Evolutionary conservation across 2,797 vertebrate genomes (phyloP).

Genomic region (Malurus leucopterus): DNA sequence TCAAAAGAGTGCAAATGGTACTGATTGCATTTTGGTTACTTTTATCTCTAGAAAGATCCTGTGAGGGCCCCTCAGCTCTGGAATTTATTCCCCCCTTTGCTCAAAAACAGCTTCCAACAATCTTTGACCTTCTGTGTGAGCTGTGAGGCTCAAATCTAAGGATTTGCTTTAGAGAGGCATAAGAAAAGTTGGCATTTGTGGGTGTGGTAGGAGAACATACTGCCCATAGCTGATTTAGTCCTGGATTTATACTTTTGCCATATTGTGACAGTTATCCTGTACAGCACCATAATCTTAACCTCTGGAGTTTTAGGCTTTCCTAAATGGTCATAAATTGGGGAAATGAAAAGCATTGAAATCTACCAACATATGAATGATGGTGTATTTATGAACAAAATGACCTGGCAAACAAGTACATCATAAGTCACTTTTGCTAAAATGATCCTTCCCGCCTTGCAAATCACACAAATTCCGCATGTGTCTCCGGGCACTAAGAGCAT

Average conservation of each 20-base stretch:
- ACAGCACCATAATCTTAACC: not conserved
- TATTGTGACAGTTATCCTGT: not conserved
- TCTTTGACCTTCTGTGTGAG: conserved; percentile 25
- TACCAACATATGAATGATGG: not conserved
- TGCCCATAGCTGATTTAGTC: not conserved
- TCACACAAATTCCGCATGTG: not conserved
- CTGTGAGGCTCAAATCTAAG: conserved; percentile 9
- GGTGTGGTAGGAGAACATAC: not conserved
- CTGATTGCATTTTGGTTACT: not conserved
- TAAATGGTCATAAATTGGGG: not conserved
- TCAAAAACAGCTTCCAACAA: conserved; percentile 10
- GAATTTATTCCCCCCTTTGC: conserved; percentile 27
- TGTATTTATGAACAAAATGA: not conserved
- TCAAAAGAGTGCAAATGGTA: not conserved
- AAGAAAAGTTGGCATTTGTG: not conserved
- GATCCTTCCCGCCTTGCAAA: not conserved
- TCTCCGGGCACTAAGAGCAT: not conserved
- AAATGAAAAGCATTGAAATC: not conserved
- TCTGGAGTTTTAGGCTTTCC: not conserved
- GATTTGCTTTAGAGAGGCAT: not conserved
- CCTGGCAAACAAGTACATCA: not conserved
- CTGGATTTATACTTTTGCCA: not conserved
- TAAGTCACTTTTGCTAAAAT: conserved; percentile 14
- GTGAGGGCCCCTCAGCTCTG: conserved; percentile 7
- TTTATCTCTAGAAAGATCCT: conserved; percentile 16